Evolutionary conservation across 2,113 vertebrate species (phyloP).

Genomic region (Catharus bicknelli): DNA sequence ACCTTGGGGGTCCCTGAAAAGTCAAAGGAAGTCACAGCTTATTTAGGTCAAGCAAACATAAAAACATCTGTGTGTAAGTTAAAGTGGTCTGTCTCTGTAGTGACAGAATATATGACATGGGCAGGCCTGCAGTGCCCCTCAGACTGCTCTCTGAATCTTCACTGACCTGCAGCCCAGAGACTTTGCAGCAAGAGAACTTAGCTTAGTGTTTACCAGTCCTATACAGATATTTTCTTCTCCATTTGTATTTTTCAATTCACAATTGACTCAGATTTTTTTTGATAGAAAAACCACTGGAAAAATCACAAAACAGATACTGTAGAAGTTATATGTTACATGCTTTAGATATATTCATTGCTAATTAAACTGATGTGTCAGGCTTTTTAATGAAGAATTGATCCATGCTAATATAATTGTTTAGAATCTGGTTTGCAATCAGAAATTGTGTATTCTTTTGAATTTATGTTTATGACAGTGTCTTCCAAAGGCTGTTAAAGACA

Average conservation of each 20-base stretch:
- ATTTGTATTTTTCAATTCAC: background rate
- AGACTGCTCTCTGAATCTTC: background rate
- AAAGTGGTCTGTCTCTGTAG: background rate
- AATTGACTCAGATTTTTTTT: background rate
- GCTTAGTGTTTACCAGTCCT: background rate
- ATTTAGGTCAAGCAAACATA: background rate
- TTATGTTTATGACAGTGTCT: background rate
- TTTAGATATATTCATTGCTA: background rate
- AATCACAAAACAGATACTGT: background rate
- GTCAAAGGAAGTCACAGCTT: background rate
- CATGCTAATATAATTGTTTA: background rate
- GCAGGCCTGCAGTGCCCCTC: background rate
- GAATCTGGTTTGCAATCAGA: background rate
- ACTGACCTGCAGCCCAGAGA: background rate
- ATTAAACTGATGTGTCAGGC: accelerated
- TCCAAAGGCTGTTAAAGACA: background rate
- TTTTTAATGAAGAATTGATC: background rate
- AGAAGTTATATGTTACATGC: background rate
- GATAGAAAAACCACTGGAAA: background rate
- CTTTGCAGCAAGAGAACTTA: background rate
- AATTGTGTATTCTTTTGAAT: background rate
- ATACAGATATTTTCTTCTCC: background rate
- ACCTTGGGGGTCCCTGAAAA: background rate
- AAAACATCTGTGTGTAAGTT: background rate
- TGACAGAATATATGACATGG: background rate